Conservation (phyloP, 1,140 invertebrate species). For the Pollicipes pollicipes region DNA sequence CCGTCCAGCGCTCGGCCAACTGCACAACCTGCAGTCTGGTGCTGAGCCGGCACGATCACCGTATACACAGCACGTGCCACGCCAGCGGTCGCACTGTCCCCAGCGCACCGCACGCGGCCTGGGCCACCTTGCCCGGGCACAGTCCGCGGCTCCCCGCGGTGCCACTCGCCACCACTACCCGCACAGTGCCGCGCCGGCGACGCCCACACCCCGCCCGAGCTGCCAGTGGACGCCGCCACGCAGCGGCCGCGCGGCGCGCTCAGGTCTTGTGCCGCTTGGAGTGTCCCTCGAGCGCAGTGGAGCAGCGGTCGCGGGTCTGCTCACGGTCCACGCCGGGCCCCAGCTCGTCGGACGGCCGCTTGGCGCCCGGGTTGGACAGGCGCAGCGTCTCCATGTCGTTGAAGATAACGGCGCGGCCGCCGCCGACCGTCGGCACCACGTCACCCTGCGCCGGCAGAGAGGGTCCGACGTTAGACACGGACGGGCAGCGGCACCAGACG, state of each 20-base stretch:
- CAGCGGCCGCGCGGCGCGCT: too few species aligned
- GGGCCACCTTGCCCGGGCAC: too few species aligned
- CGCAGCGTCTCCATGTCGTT: constrained; percentile 76
- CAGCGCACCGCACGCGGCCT: too few species aligned
- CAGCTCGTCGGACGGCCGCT: constrained; percentile 57
- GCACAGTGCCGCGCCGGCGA: neutral
- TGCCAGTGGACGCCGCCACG: too few species aligned
- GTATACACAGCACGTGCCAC: too few species aligned
- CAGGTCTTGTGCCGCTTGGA: neutral
- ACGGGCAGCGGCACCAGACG: constrained; percentile 3
- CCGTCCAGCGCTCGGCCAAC: too few species aligned
- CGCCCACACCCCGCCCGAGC: too few species aligned
- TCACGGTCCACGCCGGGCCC: constrained; percentile 55
- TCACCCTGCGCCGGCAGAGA: constrained; percentile 43
- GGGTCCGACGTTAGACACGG: neutral
- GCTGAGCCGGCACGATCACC: too few species aligned
- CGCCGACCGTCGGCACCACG: constrained; percentile 74
- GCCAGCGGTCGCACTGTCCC: too few species aligned
- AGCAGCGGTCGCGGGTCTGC: constrained; percentile 7
- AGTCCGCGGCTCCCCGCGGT: neutral
- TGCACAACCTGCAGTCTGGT: too few species aligned
- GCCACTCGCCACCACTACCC: neutral
- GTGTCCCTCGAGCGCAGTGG: constrained; percentile 1
- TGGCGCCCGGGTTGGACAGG: constrained; percentile 57
- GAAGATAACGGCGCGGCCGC: constrained; percentile 87